These are phyloP conservation scores for Clarias fuscus DNA, from an alignment of 2,797 vertebrate genomes.

Conservation along the genomic window DNA sequence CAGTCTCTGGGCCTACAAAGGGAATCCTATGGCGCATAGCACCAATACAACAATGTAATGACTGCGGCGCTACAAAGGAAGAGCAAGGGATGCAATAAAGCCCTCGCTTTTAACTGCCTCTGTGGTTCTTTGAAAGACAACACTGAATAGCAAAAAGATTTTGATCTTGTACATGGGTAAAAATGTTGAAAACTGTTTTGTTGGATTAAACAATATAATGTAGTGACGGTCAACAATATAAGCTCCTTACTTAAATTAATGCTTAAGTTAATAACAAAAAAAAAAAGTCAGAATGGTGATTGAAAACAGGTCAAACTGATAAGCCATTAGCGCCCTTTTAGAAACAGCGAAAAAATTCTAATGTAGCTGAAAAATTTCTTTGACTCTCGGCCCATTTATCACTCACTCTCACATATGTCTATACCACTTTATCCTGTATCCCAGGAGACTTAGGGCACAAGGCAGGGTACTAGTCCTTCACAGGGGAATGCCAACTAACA, in stretches of 20 bases:
- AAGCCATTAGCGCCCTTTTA: background rate
- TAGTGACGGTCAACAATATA: background rate
- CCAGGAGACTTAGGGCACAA: too few species aligned
- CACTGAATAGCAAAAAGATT: background rate
- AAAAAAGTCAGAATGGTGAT: constrained; percentile 14
- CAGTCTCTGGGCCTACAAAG: background rate
- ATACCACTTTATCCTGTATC: too few species aligned
- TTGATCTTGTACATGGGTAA: background rate
- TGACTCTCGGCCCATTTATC: constrained; percentile 22
- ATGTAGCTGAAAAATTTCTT: constrained; percentile 11
- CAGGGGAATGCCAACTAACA: too few species aligned
- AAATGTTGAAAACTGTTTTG: too few species aligned
- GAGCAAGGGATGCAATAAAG: background rate
- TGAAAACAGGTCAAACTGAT: background rate
- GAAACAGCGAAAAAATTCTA: background rate
- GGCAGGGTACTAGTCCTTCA: too few species aligned
- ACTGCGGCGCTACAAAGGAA: background rate
- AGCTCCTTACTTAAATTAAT: constrained; percentile 7
- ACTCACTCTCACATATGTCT: background rate
- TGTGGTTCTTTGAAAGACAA: background rate
- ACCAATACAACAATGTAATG: background rate
- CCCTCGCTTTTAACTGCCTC: too few species aligned
- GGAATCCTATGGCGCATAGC: background rate
- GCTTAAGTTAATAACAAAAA: background rate
- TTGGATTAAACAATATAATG: background rate